Percentiles rank a stretch among this genome's conserved stretches.
These are phyloP conservation scores for Camponotus vicinus DNA, from an alignment of 1,140 invertebrate genomes.

Conservation along the genomic window DNA sequence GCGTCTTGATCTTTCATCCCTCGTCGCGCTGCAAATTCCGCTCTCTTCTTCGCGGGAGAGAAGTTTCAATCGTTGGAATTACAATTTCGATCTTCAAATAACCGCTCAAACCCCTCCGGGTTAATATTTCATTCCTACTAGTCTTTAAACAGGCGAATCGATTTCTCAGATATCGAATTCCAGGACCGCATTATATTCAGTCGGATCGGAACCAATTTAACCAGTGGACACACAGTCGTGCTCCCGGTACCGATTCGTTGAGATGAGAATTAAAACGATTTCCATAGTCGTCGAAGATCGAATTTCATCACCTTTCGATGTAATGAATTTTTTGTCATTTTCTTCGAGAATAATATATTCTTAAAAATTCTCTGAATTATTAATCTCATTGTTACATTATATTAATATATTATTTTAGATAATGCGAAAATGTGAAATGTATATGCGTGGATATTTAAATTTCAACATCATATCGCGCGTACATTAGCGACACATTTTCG, in stretches of 20 bases:
- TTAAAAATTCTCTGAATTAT: not conserved
- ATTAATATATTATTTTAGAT: not conserved
- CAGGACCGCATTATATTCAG: conserved; percentile 40
- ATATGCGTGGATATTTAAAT: not conserved
- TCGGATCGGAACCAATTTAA: conserved; percentile 52
- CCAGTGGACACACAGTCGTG: conserved; percentile 44
- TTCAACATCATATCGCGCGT: not conserved
- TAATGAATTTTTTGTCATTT: conserved; percentile 46
- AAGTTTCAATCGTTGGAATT: conserved; percentile 55
- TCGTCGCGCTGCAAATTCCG: conserved; percentile 23
- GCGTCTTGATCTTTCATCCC: conserved; percentile 53
- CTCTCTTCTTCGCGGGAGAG: conserved; percentile 21
- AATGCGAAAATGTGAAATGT: not conserved
- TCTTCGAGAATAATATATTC: conserved; percentile 12
- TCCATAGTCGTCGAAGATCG: conserved; percentile 28
- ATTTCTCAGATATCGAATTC: conserved; percentile 60
- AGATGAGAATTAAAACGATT: conserved; percentile 57
- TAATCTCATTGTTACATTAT: not conserved
- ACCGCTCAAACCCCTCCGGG: not conserved
- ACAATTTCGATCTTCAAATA: conserved; percentile 69
- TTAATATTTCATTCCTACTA: conserved; percentile 68
- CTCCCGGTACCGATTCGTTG: conserved; percentile 27
- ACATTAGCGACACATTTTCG: not conserved
- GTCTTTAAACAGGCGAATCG: conserved; percentile 71
- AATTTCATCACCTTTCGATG: conserved; percentile 37